These are phyloP conservation scores for Ophraella communa DNA, from an alignment of 2,888 invertebrate species.

Conservation along the genomic window DNA sequence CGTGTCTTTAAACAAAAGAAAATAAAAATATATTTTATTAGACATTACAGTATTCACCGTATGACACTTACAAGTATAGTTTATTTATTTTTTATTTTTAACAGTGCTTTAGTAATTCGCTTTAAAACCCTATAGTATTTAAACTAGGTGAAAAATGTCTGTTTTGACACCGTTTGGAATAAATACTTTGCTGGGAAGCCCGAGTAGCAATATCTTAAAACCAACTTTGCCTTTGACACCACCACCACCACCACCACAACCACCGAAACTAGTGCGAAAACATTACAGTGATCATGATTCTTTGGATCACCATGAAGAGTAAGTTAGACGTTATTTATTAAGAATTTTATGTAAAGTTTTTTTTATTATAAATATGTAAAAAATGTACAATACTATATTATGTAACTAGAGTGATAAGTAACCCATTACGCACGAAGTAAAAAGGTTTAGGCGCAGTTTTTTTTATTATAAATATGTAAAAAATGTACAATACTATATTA, in stretches of 20 bases:
- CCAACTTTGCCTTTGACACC: constrained; percentile 17
- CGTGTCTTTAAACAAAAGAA: constrained; percentile 4
- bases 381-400: background rate
- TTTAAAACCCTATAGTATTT: background rate
- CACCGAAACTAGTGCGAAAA: constrained; percentile 41
- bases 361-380: background rate
- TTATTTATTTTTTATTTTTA: too few relatives aligned
- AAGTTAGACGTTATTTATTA: constrained; percentile 14
- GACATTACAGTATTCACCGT: background rate
- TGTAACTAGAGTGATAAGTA: background rate
- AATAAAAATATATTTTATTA: background rate
- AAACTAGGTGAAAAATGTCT: constrained; percentile 23
- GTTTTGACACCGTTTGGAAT: constrained; percentile 27
- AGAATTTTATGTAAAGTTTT: background rate
- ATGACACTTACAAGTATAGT: too few relatives aligned
- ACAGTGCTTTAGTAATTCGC: background rate
- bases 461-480: background rate
- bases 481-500: background rate
- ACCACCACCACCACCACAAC: too few relatives aligned
- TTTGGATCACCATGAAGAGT: constrained; percentile 38
- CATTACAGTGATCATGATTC: constrained; percentile 45
- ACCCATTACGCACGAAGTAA: too few relatives aligned
- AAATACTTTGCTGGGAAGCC: constrained; percentile 34
- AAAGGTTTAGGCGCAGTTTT: too few relatives aligned
- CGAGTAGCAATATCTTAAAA: constrained; percentile 5